A percentile compares a stretch with the other conserved stretches of the same genome.
Conservation (phyloP, 2,888 invertebrate species). For the Orthosia gracilis region DNA sequence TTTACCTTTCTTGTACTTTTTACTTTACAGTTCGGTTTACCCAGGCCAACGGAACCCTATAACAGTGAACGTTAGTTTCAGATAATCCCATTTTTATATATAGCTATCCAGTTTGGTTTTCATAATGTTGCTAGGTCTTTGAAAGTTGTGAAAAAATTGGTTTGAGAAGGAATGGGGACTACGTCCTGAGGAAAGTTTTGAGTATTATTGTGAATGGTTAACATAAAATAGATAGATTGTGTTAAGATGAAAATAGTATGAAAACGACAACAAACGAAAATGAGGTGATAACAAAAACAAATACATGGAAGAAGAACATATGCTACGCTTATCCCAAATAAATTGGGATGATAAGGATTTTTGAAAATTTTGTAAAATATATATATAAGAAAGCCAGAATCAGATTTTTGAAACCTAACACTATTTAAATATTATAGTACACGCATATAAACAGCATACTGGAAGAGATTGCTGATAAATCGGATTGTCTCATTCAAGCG, state of each 20-base stretch:
- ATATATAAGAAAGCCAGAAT: not conserved
- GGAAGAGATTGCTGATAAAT: not conserved
- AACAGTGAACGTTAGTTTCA: not conserved
- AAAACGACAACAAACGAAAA: too few relatives aligned
- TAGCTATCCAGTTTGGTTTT: too few relatives aligned
- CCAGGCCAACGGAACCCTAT: not conserved
- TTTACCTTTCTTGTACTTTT: slow-evolving; percentile 10
- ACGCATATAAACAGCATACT: not conserved
- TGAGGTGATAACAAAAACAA: not conserved
- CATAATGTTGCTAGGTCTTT: not conserved
- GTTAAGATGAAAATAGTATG: not conserved
- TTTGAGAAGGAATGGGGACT: not conserved
- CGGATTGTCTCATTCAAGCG: not conserved
- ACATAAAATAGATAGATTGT: not conserved
- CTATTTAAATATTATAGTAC: not conserved
- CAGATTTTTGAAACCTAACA: not conserved
- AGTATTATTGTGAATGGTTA: not conserved
- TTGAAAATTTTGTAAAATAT: not conserved
- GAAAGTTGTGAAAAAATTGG: not conserved
- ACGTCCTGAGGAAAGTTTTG: not conserved
- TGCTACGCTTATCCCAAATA: not conserved
- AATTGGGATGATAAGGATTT: not conserved
- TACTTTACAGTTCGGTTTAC: not conserved
- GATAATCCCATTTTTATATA: not conserved
- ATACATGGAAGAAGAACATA: not conserved